Base-by-base conservation (phyloP, 2,888 invertebrate species). In the Drosophila neotestacea region DNA sequence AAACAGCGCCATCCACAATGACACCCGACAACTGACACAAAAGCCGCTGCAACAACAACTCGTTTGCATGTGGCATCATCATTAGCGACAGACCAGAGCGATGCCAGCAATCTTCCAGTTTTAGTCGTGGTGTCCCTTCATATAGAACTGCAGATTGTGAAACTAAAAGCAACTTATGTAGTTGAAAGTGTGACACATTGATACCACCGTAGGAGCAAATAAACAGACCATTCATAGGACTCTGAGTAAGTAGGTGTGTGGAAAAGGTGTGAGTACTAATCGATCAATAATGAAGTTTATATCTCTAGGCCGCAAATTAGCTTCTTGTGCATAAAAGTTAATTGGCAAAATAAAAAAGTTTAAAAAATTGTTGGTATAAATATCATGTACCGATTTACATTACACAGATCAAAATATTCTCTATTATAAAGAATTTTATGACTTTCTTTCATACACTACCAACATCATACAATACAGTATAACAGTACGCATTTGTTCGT, bases 51-150 rank as follows among this genome's bases (percentile, higher is more conserved):
- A 4, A 34, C 59, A 72, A 63, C 73, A 80, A 73, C 77, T 79
- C 79, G 74, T 81, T 79, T 79, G 79, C 81, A 81, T 81, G 71
- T 69, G 74, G 78, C 71, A 79, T 67, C 72, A 69, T 61, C 77
- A 75, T 27, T 66, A 60, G 61, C 56, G 54, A 22, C 63, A 67
- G 46, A 28, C 38, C 68, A 65, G 44, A 65, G 63, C 60, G 59
- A 70, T 54, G 54, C 47, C 61, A 73, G 50, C 68, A 56, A 41
- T 47, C 60, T 48, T 60, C 63, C 60, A 27, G 38, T 38, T 28
- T 30, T 38, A 50, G 42, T 48, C 36, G 34, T 39, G n/a, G 47
- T 52, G 28, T 67, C 34, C 38, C 54, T 64, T 51, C 51, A 41
- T 42, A 51, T 63, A 58, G 39, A 81, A 41, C 64, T 62, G 60